Evolutionary conservation across 2,888 invertebrate species (phyloP).

Genomic region (Ormyrus pomaceus): DNA sequence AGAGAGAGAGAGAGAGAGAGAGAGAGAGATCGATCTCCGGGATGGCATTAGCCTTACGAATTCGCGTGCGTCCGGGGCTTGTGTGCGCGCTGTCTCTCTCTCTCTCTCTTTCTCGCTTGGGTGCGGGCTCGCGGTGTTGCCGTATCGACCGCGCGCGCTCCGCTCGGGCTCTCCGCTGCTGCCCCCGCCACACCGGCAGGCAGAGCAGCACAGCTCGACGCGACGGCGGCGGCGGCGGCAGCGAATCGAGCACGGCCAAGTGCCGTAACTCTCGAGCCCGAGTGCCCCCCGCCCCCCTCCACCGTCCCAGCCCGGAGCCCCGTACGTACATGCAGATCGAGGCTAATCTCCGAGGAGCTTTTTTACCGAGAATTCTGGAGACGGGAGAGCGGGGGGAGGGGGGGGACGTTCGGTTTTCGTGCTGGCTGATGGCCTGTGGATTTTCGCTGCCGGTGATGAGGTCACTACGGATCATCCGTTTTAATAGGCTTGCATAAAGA

Average conservation of each 20-base stretch:
- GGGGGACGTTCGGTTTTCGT: too few relatives aligned
- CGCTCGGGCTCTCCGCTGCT: conserved; percentile 10
- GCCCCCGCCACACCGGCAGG: conserved; percentile 21
- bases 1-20: conserved; percentile 36
- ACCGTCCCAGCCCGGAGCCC: background rate
- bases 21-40: background rate
- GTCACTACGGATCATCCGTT: too few relatives aligned
- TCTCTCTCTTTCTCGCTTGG: conserved; percentile 23
- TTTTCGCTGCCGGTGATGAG: too few relatives aligned
- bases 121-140: conserved; percentile 71
- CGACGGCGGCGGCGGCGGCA: conserved; percentile 33
- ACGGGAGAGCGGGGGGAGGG: too few relatives aligned
- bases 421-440: too few relatives aligned
- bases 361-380: too few relatives aligned
- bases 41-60: background rate
- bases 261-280: conserved; percentile 48
- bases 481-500: too few relatives aligned
- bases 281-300: background rate
- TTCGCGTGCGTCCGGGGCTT: too few relatives aligned
- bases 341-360: background rate
- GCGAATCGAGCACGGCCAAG: conserved; percentile 57
- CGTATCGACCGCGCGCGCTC: conserved; percentile 72
- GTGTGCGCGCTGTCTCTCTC: background rate
- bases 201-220: conserved; percentile 10
- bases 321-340: background rate